Base-by-base conservation (phyloP, 2,888 invertebrate genomes). In the Ariolimax columbianus region DNA sequence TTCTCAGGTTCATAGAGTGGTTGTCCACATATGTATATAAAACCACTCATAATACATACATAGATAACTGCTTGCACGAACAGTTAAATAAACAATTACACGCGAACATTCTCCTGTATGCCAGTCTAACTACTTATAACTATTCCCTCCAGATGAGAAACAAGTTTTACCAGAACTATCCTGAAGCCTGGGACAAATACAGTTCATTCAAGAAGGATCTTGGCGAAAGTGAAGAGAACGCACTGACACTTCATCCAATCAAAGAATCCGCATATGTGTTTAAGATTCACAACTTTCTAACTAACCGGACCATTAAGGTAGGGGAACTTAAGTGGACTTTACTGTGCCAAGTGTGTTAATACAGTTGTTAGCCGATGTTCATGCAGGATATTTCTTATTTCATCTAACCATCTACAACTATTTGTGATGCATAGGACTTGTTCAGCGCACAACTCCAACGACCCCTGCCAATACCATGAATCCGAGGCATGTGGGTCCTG, bases 191-290 rank as follows among this genome's bases (percentile, higher is more conserved):
- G 36, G 47, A 63, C 17, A 51, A 33, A n/a, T 43, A 55, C 30
- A 72, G 79, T 30, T 75, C 77, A 9, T 77, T 77, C 51, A 77
- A 83, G 51, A 68, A 51, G 33, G 47, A 0, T 0, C 68, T 77
- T 19, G 83, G 68, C 7, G 23, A 17, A 47, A 47, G 88, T 88
- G 0, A 95, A 96, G 47, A 96, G 96, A 63, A 97, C 91, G 98
- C 99, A 86, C 97, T 99, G 93, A 98, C 98, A 0, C 95, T 99
- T 87, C 99, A 99, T 95, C 99, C 99, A 0, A 96, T 99, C 86
- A 99, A 99, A 94, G 96, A 97, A 91, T 97, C 97, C 78, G 87
- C 90, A 0, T 96, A 97, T 90, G 96, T 98, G 96, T 97, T 97
- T 94, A 95, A 97, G 86, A 95, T 98, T 83, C 97, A 98, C 94